Percentiles rank a stretch among this genome's conserved stretches.
phyloP scores from a whole-genome alignment of 2,797 vertebrate genomes.

The Fratercula arctica region DNA sequence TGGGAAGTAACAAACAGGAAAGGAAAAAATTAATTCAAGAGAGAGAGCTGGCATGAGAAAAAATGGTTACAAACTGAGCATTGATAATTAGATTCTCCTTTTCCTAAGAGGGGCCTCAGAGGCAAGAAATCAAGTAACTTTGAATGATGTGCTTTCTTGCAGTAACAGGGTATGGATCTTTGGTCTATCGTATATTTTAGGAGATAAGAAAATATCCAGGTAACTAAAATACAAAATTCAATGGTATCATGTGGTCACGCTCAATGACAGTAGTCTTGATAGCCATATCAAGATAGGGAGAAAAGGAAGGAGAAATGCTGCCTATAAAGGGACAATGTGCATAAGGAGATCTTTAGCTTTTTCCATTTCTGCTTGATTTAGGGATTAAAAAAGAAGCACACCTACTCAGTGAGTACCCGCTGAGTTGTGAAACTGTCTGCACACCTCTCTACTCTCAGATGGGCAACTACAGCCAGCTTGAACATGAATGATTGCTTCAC shows the following conservation, averaged over 20 bases:
- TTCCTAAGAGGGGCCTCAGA: not conserved
- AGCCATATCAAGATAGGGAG: not conserved
- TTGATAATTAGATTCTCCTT: not conserved
- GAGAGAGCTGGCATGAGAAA: not conserved
- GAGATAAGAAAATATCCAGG: not conserved
- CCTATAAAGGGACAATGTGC: not conserved
- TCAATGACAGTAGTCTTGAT: not conserved
- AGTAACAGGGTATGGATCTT: not conserved
- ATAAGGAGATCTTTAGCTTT: not conserved
- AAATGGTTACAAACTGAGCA: not conserved
- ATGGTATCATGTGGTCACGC: not conserved
- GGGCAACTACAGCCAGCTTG: not conserved
- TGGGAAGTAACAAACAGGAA: not conserved
- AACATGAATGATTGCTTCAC: accelerated
- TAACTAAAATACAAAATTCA: not conserved
- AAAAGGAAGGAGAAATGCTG: not conserved
- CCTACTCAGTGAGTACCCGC: not conserved
- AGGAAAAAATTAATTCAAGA: not conserved
- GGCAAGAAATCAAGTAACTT: not conserved
- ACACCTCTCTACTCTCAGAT: not conserved
- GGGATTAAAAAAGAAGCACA: not conserved
- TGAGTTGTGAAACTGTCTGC: not conserved
- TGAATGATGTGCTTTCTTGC: not conserved
- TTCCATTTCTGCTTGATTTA: not conserved
- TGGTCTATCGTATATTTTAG: not conserved